A percentile compares a stretch with the other conserved stretches of the same genome.
phyloP scores from a whole-genome alignment of 2,113 vertebrate species.

The Rhinolophus ferrumequinum region DNA sequence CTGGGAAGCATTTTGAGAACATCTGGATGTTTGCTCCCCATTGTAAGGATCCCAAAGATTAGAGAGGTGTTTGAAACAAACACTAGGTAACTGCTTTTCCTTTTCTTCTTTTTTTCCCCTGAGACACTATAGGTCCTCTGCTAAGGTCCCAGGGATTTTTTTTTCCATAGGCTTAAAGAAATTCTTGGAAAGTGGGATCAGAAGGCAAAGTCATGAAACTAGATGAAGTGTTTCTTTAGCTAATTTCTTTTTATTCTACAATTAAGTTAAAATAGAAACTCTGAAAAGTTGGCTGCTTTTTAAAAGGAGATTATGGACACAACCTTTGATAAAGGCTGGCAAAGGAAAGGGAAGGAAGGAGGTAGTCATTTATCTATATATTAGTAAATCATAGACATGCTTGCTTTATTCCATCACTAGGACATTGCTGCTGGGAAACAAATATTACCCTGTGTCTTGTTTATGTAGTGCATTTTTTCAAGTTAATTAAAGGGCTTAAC shows the following conservation, averaged over 20 bases:
- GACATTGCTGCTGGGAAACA: slow-evolving; percentile 23
- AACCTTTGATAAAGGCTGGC: background rate
- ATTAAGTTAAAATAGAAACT: slow-evolving; percentile 16
- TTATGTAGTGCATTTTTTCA: slow-evolving; percentile 25
- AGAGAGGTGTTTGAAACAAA: background rate
- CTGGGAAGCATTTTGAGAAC: background rate
- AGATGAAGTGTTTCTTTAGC: background rate
- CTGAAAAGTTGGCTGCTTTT: background rate
- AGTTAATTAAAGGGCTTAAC: slow-evolving; percentile 54
- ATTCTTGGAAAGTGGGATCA: background rate
- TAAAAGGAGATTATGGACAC: background rate
- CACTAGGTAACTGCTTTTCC: background rate
- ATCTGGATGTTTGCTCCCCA: background rate
- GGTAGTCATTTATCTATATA: background rate
- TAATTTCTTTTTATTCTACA: background rate
- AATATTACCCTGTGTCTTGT: slow-evolving; percentile 2
- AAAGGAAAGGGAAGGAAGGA: background rate
- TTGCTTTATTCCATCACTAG: background rate
- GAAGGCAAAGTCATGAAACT: background rate
- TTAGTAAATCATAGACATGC: background rate
- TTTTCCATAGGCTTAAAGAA: background rate
- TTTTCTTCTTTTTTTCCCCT: background rate
- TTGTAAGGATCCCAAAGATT: background rate
- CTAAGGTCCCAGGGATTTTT: background rate
- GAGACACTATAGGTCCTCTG: background rate